Base-by-base conservation (phyloP, 2,888 invertebrate species). In the Tenthredo distinguenda region DNA sequence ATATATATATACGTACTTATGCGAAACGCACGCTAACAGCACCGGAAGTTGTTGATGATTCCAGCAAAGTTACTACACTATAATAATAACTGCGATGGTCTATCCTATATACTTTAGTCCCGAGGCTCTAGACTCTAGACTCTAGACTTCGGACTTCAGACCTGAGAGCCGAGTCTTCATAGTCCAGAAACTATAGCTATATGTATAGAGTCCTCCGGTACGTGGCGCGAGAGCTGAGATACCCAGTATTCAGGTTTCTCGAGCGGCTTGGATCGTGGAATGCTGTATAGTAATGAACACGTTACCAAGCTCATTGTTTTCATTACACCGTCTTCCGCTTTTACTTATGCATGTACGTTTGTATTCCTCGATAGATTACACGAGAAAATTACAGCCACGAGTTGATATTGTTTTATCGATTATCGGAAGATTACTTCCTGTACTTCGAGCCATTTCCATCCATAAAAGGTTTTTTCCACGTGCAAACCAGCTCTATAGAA, bases 41-140 rank as follows among this genome's bases (percentile, higher is more conserved):
- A 62, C 58, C 81, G 81, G 81, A 81, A 81, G 81, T 81, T 81
- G 81, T 81, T 81, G 58, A 62, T 81, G 62, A 81, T 81, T 81
- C 81, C 62, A 31, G 62, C 62, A 81, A 81, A 81, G 81, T 81
- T 81, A 58, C 81, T 62, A 40, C 81, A 81, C 81, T 40, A 62
- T 62, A 81, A 81, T 62, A 81, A 40, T 62, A 40, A 81, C 58
- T n/a, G 81, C 21, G 34, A 12, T 37, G 40, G 37, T 81, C 81
- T 81, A 58, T 40, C 81, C 21, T 62, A 37, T 81, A 40, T 40
- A 62, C 37, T 18, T 37, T 26, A 47, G 40, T 62, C 21, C 21
- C 7, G 21, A 81, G 40, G 21, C 81, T 58, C 34, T 40, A 31
- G 81, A 31, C 81, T 81, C 37, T 40, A 37, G 81, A 26, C 40